These are phyloP conservation scores for Oligia fasciuncula DNA, from an alignment of 2,888 invertebrate species.

Conservation along the genomic window DNA sequence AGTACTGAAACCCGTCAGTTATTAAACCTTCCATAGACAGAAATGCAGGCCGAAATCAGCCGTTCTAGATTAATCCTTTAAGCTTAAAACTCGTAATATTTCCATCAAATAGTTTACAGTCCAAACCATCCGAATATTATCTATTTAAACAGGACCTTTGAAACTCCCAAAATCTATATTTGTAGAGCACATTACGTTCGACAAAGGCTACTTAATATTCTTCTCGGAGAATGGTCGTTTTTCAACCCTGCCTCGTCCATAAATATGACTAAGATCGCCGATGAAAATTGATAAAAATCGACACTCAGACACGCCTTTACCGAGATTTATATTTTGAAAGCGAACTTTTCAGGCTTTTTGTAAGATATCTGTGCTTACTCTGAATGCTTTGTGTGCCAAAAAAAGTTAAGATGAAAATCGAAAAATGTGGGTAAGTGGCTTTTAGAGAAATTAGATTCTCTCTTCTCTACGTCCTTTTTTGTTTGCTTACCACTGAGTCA, in stretches of 20 bases:
- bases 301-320: conserved; percentile 59
- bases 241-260: conserved; percentile 59
- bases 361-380: conserved; percentile 37
- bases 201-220: conserved; percentile 64
- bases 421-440: conserved; percentile 33
- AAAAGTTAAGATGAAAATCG: conserved; percentile 42
- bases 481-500: conserved; percentile 7
- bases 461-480: conserved; percentile 21
- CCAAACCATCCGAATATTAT: conserved; percentile 25
- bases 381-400: conserved; percentile 48
- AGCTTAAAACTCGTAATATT: conserved; percentile 32
- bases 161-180: conserved; percentile 58
- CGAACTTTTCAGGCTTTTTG: conserved; percentile 39
- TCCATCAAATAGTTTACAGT: conserved; percentile 22
- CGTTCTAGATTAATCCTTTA: conserved; percentile 21
- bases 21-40: neutral
- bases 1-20: neutral
- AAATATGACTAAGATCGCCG: conserved; percentile 65
- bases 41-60: neutral
- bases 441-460: conserved; percentile 30
- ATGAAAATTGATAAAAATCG: conserved; percentile 70
- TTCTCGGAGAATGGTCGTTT: conserved; percentile 53
- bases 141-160: conserved; percentile 33
- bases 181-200: conserved; percentile 43
- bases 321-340: conserved; percentile 62